These are phyloP conservation scores for Trichopoda pennipes DNA, from an alignment of 2,888 invertebrate genomes.

Conservation along the genomic window DNA sequence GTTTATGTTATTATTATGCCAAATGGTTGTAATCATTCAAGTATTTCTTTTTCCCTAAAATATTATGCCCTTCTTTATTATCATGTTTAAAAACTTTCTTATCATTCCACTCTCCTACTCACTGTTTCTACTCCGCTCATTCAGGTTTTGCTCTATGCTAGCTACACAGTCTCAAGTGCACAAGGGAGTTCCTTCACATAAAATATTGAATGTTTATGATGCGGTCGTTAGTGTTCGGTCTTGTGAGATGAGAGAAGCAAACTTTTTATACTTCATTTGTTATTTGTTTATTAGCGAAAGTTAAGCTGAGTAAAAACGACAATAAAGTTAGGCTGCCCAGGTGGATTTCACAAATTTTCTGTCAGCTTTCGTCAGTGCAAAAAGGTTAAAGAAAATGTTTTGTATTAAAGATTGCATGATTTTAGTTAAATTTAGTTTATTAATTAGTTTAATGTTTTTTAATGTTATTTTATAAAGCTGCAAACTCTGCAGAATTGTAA, in stretches of 20 bases:
- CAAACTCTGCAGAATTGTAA: too few species aligned
- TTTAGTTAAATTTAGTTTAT: too few species aligned
- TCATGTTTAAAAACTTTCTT: too few species aligned
- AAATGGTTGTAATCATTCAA: slow-evolving; percentile 28
- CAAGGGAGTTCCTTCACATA: slow-evolving; percentile 42
- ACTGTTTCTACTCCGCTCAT: too few species aligned
- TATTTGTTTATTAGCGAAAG: neutral
- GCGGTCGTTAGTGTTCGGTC: neutral
- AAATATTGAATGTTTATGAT: slow-evolving; percentile 34
- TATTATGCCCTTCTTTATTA: too few species aligned
- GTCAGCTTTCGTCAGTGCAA: too few species aligned
- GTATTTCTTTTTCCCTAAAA: neutral
- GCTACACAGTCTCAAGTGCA: slow-evolving; percentile 60
- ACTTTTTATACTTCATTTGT: neutral
- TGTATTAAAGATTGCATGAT: too few species aligned
- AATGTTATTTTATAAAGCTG: too few species aligned
- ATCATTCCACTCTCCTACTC: too few species aligned
- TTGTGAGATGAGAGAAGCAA: neutral
- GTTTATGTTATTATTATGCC: slow-evolving; percentile 35
- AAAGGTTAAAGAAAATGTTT: too few species aligned
- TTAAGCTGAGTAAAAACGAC: neutral
- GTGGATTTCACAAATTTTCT: too few species aligned
- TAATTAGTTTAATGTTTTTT: too few species aligned
- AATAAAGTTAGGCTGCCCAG: neutral
- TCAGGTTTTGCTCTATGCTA: slow-evolving; percentile 3